Conservation (phyloP, 2,113 vertebrate genomes). For the Dolichallabes microphthalmus region DNA sequence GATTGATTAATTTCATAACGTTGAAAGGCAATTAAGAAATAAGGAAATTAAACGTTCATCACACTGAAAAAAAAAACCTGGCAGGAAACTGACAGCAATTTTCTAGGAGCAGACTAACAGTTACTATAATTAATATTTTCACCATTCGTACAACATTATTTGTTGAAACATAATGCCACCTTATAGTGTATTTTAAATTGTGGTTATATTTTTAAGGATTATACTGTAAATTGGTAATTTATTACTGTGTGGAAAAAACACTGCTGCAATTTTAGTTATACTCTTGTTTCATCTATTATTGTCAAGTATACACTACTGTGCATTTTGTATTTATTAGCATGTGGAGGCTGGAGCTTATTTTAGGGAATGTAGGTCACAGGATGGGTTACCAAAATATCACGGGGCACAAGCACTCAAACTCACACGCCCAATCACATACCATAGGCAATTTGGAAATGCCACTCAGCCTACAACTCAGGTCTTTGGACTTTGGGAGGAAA, state of each 20-base stretch:
- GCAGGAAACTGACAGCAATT: background rate
- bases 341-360: no score
- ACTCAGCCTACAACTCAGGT: no score
- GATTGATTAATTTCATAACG: conserved; percentile 7
- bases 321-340: no score
- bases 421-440: no score
- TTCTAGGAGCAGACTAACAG: background rate
- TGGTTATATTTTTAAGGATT: background rate
- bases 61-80: background rate
- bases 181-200: background rate
- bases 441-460: no score
- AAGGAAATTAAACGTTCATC: conserved; percentile 1
- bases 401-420: no score
- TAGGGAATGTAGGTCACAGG: no score
- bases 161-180: background rate
- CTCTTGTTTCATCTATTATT: background rate
- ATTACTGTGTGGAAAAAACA: background rate
- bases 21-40: conserved; percentile 14
- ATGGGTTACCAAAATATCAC: no score
- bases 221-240: background rate
- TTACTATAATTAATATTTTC: background rate
- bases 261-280: background rate
- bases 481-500: no score
- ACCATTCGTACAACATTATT: background rate
- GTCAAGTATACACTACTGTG: background rate